phyloP scores from a whole-genome alignment of 2,888 invertebrate genomes.

The Perizoma flavofasciatum region DNA sequence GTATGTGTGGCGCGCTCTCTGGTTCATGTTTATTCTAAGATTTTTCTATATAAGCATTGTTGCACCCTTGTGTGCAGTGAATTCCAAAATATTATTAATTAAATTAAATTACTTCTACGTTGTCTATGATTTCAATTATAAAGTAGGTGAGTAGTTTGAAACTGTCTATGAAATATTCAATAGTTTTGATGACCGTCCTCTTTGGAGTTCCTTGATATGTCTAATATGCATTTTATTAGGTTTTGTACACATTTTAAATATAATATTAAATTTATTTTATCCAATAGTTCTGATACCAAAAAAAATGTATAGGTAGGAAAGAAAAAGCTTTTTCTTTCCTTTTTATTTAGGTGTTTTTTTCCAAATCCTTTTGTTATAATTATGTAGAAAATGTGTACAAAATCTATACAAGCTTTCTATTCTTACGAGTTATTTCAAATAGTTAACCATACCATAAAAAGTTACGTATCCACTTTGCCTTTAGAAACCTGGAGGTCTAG shows the following conservation, averaged over 20 bases:
- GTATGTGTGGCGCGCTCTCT: no score
- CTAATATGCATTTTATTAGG: conserved; percentile 27
- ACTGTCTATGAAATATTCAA: conserved; percentile 10
- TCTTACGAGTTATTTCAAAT: conserved; percentile 12
- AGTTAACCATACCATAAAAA: conserved; percentile 13
- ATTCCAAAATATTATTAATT: background rate
- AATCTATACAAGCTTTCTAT: conserved; percentile 7
- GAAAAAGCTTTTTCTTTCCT: no score
- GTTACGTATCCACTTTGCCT: conserved; percentile 26
- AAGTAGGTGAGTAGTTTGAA: background rate
- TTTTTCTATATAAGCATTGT: background rate
- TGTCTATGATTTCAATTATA: no score
- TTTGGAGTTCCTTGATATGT: conserved; percentile 50
- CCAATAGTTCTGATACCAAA: no score
- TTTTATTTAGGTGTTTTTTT: no score
- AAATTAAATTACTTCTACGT: background rate
- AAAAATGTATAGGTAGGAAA: no score
- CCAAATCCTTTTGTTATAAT: no score
- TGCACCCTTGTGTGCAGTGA: background rate
- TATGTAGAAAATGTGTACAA: conserved; percentile 15
- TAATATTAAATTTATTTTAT: no score
- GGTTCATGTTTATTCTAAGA: background rate
- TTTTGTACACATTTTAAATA: conserved; percentile 7
- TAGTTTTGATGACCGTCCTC: conserved; percentile 52
- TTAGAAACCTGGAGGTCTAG: background rate